A percentile compares a stretch with the other conserved stretches of the same genome.
These are phyloP conservation scores for Sycophaga agraensis DNA, from an alignment of 1,140 invertebrate genomes.

Conservation along the genomic window DNA sequence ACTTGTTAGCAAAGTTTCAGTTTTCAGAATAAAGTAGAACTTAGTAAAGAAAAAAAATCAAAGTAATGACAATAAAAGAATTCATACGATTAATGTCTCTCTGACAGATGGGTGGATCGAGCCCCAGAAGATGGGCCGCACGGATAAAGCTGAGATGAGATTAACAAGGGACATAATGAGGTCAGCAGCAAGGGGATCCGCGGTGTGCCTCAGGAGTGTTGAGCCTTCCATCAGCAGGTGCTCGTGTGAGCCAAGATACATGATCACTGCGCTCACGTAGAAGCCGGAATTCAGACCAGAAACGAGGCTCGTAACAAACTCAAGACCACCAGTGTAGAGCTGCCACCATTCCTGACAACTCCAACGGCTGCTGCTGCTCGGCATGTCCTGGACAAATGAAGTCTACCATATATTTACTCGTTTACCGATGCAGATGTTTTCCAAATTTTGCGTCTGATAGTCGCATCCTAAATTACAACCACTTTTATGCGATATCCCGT, in stretches of 20 bases:
- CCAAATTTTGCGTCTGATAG: too few species aligned
- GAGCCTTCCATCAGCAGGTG: conserved; percentile 49
- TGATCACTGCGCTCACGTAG: conserved; percentile 36
- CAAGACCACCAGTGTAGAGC: conserved; percentile 50
- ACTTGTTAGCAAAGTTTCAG: too few species aligned
- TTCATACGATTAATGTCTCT: conserved; percentile 49
- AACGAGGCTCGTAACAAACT: conserved; percentile 49
- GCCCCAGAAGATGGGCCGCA: conserved; percentile 47
- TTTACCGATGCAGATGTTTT: too few species aligned
- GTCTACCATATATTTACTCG: too few species aligned
- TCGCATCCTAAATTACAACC: too few species aligned
- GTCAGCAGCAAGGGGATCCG: conserved; percentile 52
- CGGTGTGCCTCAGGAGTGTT: conserved; percentile 50
- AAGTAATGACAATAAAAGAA: not conserved
- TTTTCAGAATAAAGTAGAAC: too few species aligned
- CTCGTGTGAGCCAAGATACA: conserved; percentile 52
- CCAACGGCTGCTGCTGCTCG: conserved; percentile 42
- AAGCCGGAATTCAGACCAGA: conserved; percentile 37
- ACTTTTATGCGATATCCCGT: too few species aligned
- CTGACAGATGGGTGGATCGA: conserved; percentile 45
- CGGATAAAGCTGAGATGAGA: conserved; percentile 48
- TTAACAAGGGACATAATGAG: conserved; percentile 52
- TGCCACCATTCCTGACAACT: conserved; percentile 56
- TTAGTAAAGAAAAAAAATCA: too few species aligned
- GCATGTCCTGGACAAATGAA: conserved; percentile 33